A percentile compares a stretch with the other conserved stretches of the same genome.
phyloP scores from a whole-genome alignment of 2,113 vertebrate species.

The Rhegmatorhina hoffmannsi region DNA sequence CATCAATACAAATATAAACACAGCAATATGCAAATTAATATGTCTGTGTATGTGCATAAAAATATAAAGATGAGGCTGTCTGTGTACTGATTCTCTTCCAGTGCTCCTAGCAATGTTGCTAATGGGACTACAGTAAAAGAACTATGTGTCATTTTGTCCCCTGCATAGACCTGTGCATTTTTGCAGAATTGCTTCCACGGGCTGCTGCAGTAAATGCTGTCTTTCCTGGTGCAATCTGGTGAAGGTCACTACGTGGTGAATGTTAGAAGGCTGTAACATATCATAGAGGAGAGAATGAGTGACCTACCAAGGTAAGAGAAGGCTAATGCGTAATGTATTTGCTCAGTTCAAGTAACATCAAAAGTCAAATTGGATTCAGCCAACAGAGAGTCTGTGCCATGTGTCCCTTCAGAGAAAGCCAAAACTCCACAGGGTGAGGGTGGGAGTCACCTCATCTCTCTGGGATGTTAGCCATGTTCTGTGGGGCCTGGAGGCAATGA shows the following conservation, averaged over 20 bases:
- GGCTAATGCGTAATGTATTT: not conserved
- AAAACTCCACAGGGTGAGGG: not conserved
- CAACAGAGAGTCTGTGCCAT: not conserved
- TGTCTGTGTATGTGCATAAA: too few species aligned
- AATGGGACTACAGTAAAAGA: not conserved
- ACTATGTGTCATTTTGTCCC: not conserved
- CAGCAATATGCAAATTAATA: not conserved
- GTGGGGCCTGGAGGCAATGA: rapidly evolving
- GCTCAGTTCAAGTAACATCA: not conserved
- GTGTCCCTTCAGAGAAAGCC: not conserved
- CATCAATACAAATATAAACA: not conserved
- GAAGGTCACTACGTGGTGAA: not conserved
- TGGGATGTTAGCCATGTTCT: not conserved
- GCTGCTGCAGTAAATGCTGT: not conserved
- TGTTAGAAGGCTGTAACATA: not conserved
- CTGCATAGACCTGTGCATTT: not conserved
- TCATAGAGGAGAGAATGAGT: not conserved
- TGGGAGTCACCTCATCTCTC: not conserved
- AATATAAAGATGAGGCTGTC: not conserved
- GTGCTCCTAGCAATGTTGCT: not conserved
- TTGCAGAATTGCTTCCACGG: not conserved
- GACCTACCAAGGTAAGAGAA: not conserved
- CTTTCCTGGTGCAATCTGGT: not conserved
- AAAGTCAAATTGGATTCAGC: not conserved
- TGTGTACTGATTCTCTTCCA: not conserved